Evolutionary conservation across 2,888 invertebrate genomes (phyloP), one percentile per base, ranked within the genome.

Genomic region (Dorcus hopei): DNA sequence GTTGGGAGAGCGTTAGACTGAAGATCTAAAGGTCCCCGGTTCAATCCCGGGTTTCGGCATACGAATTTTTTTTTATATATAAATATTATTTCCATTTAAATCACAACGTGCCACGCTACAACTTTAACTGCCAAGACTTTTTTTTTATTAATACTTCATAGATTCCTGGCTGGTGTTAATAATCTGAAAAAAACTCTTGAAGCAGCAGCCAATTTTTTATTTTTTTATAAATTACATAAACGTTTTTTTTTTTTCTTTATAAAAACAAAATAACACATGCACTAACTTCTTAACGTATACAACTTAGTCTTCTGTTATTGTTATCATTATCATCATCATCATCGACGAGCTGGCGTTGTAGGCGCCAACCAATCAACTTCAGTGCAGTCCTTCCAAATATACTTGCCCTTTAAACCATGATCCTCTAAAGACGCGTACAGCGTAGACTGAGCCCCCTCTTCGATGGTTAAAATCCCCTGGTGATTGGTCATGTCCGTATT

Each of bases 1-100:
- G 87, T 87, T 87, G 87, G 87, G 87, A 87, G 87, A 87, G 87
- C 87, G 87, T 87, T 87, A 86, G 86, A 87, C 85, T 86, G 85
- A 85, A 86, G 85, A 85, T 86, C 86, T 86, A 85, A 86, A 86
- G 82, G 86, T 86, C 85, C 86, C 86, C 81, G 85, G 86, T 87
- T 86, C 86, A 80, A 86, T 86, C 85, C 85, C 85, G 80, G 85
- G 86, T 86, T 86, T 86, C 85, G 86, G 85, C 86, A 86, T 1
- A 4, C 41, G 5, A 4, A 4, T 41, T 41, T 41, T 41, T 41
- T 40, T n/a, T 40, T 40, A 3, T 19, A 3, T 19, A 19, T 19
- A 19, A 19, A 14, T 14, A 14, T 3, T n/a, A 19, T 3, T 19
- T 19, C 3, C 19, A 19, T 19, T 19, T 19, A 19, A 19, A 19